Percentiles rank a stretch among this genome's conserved stretches.
phyloP scores from a whole-genome alignment of 1,140 invertebrate species.

The Dreissena polymorpha region DNA sequence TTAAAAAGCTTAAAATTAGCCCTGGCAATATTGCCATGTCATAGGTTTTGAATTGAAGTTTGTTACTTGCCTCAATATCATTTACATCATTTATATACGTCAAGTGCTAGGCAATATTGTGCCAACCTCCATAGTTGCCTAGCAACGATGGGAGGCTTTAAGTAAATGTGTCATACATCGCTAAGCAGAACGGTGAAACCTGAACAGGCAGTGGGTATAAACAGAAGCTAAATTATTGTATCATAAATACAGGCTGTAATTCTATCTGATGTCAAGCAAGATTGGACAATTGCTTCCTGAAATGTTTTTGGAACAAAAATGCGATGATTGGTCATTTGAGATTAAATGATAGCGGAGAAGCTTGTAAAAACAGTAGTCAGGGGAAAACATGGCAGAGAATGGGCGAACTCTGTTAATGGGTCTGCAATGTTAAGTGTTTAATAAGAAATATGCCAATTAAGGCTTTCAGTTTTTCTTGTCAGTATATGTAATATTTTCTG shows the following conservation, averaged over 20 bases:
- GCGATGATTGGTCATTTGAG: conserved; percentile 13
- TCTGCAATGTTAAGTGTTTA: background rate
- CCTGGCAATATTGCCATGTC: no score
- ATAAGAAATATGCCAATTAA: background rate
- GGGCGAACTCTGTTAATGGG: conserved; percentile 14
- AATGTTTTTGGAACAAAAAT: conserved; percentile 23
- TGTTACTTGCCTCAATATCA: no score
- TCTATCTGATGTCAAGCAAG: conserved; percentile 30
- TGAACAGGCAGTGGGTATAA: no score
- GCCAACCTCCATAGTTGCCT: background rate
- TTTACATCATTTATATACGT: no score
- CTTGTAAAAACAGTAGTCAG: background rate
- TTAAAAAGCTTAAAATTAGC: no score
- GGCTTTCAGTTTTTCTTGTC: background rate
- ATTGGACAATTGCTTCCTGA: conserved; percentile 14
- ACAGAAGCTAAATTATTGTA: conserved; percentile 27
- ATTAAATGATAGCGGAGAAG: conserved; percentile 19
- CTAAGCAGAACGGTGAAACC: no score
- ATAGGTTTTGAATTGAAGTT: no score
- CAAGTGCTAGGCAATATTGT: no score
- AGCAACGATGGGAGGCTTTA: background rate
- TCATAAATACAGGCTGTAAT: conserved; percentile 44
- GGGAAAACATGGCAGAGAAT: conserved; percentile 11
- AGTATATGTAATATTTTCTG: no score
- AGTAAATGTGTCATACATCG: no score